Evolutionary conservation across 2,888 invertebrate species (phyloP).

Genomic region (Himalopsyche tibetana): DNA sequence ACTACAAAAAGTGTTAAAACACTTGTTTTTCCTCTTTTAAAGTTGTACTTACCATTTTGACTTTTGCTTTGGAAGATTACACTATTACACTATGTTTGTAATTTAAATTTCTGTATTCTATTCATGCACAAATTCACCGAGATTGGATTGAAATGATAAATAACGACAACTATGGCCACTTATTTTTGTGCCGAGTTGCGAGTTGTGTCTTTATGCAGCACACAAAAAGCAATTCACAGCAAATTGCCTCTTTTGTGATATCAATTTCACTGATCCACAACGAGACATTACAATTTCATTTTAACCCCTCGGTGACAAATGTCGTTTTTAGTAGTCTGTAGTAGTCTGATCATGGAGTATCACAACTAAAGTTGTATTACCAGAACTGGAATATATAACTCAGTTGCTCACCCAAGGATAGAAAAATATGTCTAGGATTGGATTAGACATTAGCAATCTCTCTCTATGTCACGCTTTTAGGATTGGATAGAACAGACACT

Average conservation of each 20-base stretch:
- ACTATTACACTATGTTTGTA: background rate
- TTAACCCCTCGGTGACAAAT: background rate
- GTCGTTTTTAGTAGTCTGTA: too few relatives aligned
- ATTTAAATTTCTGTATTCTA: background rate
- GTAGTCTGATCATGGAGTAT: too few relatives aligned
- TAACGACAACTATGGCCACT: background rate
- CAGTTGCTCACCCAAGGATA: too few relatives aligned
- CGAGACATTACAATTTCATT: slow-evolving; percentile 5
- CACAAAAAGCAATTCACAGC: slow-evolving; percentile 27
- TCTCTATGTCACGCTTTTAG: too few relatives aligned
- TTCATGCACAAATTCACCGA: background rate
- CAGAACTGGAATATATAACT: too few relatives aligned
- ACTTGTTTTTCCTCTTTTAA: too few relatives aligned
- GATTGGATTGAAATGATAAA: slow-evolving; percentile 27
- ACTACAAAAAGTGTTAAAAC: too few relatives aligned
- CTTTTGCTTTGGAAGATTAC: background rate
- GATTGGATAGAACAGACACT: too few relatives aligned
- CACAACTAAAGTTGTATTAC: too few relatives aligned
- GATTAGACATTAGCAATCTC: too few relatives aligned
- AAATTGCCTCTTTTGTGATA: slow-evolving; percentile 46
- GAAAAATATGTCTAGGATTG: too few relatives aligned
- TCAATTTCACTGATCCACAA: slow-evolving; percentile 29
- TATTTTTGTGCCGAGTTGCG: background rate
- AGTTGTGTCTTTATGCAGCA: slow-evolving; percentile 8
- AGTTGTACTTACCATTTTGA: background rate